phyloP scores from a whole-genome alignment of 2,888 invertebrate genomes.

The Antheraea yamamai region DNA sequence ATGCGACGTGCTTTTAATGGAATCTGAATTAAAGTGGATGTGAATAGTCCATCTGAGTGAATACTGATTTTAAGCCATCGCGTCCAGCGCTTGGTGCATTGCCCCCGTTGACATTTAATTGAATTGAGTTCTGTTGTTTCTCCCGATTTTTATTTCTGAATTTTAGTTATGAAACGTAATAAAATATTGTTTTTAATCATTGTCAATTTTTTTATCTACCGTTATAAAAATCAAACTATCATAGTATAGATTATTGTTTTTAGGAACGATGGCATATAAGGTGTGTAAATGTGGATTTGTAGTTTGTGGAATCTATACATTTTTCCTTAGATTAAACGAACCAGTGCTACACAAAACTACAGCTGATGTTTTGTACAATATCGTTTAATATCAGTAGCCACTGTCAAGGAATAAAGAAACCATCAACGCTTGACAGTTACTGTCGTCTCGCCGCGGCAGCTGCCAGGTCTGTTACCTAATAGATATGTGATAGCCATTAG shows the following conservation, averaged over 20 bases:
- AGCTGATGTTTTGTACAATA: background rate
- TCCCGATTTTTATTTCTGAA: constrained; percentile 12
- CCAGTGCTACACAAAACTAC: background rate
- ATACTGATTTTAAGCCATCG: constrained; percentile 56
- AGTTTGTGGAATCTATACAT: background rate
- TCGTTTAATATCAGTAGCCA: background rate
- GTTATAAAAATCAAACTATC: background rate
- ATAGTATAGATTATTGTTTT: background rate
- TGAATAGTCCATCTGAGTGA: constrained; percentile 48
- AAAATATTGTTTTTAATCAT: background rate
- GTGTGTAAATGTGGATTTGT: background rate
- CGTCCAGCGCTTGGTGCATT: constrained; percentile 55
- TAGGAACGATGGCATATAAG: background rate
- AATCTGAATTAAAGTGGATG: constrained; percentile 39
- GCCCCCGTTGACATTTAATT: constrained; percentile 72
- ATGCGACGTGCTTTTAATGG: constrained; percentile 28
- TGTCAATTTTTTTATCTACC: background rate
- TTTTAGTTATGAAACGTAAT: background rate
- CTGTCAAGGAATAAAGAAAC: background rate
- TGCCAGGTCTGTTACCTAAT: background rate
- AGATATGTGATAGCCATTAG: background rate
- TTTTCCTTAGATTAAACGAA: background rate
- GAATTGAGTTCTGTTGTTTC: constrained; percentile 54
- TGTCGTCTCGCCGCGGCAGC: background rate
- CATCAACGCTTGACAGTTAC: background rate